Evolutionary conservation across 1,140 invertebrate species (phyloP).

Genomic region (Bemisia tabaci): DNA sequence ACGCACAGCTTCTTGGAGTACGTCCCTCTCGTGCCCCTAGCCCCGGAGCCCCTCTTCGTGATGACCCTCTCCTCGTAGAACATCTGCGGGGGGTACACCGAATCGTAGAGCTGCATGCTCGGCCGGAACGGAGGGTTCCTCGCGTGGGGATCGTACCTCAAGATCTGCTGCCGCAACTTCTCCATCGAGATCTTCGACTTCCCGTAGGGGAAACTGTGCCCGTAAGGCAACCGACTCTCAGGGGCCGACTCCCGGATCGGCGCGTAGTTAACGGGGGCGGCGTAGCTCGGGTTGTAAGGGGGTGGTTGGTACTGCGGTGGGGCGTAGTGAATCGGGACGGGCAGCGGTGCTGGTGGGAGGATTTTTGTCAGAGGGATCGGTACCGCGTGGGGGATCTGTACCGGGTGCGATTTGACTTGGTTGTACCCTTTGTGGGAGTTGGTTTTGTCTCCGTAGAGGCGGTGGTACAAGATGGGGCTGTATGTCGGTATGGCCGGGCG

Average conservation of each 20-base stretch:
- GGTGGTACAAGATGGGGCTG: neutral
- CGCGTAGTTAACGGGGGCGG: neutral
- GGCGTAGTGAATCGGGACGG: neutral
- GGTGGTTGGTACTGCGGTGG: neutral
- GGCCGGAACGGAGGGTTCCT: conserved; percentile 17
- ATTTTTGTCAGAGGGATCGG: neutral
- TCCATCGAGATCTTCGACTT: neutral
- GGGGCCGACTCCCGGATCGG: neutral
- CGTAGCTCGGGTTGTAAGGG: neutral
- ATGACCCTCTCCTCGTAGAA: conserved; percentile 15
- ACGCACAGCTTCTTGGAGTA: conserved; percentile 36
- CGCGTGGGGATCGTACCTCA: conserved; percentile 3
- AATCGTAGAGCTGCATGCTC: conserved; percentile 18
- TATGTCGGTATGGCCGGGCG: neutral
- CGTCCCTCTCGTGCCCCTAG: neutral
- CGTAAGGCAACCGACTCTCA: neutral
- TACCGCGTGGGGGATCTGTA: neutral
- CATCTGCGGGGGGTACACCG: conserved; percentile 18
- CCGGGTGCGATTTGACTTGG: neutral
- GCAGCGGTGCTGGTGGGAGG: neutral
- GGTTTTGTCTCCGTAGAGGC: neutral
- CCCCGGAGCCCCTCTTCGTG: neutral
- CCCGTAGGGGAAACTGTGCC: neutral
- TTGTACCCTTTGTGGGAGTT: neutral
- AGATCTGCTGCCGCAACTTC: neutral